These are phyloP conservation scores for Lithophane semibrunnea DNA, from an alignment of 2,888 invertebrate genomes.

Conservation along the genomic window DNA sequence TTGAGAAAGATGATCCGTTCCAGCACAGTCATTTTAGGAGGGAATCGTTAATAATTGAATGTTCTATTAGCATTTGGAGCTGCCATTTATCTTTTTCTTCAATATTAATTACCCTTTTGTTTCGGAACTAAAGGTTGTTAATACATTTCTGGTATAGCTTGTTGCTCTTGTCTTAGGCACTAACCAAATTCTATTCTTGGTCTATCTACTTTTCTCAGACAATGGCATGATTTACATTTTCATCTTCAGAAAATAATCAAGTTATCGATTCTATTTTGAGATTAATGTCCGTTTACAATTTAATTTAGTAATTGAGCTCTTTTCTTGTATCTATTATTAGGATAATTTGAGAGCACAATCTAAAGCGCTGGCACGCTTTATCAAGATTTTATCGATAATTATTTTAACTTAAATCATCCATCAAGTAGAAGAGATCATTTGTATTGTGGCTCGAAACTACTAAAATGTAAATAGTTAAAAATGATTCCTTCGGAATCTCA, in stretches of 20 bases:
- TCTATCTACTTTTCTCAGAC: neutral
- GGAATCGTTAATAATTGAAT: neutral
- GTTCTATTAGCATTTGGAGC: neutral
- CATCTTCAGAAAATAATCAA: neutral
- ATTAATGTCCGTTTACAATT: neutral
- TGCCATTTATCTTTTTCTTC: neutral
- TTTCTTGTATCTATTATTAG: neutral
- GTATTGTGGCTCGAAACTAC: too few relatives aligned
- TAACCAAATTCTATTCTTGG: neutral
- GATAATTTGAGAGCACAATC: neutral
- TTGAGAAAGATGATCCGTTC: neutral
- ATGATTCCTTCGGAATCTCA: neutral
- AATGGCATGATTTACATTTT: neutral
- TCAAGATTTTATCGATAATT: neutral
- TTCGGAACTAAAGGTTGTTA: neutral
- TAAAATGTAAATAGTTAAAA: neutral
- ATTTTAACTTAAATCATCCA: neutral
- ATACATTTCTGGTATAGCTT: neutral
- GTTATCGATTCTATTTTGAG: slow-evolving; percentile 1
- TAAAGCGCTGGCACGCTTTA: neutral
- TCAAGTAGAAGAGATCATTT: neutral
- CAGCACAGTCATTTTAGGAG: too few relatives aligned
- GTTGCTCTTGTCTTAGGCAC: neutral
- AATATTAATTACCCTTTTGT: neutral
- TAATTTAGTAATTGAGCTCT: neutral